Evolutionary conservation across 2,113 vertebrate species (phyloP).

Genomic region (Maccullochella peelii): DNA sequence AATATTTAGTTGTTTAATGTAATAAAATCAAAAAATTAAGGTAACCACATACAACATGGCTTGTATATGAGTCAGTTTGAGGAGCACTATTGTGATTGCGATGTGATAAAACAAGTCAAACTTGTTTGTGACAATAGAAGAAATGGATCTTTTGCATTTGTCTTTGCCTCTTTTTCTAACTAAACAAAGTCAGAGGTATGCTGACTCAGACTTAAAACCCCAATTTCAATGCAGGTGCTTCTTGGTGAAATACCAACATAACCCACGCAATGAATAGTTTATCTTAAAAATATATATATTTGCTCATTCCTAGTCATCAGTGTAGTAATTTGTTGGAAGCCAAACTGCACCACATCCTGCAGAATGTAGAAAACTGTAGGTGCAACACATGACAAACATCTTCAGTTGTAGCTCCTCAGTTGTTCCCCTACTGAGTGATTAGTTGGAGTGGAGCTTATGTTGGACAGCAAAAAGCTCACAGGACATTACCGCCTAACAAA

Average conservation of each 20-base stretch:
- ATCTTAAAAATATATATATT: not conserved
- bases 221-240: not conserved
- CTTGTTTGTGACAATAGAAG: not conserved
- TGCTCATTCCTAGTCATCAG: not conserved
- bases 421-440: constrained; percentile 29
- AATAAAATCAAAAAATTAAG: constrained; percentile 2
- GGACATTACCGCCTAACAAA: constrained; percentile 33
- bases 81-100: not conserved
- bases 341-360: not conserved
- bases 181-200: not conserved
- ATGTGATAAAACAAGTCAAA: not conserved
- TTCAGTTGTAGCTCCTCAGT: constrained; percentile 19
- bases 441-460: constrained; percentile 21
- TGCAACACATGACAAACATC: constrained; percentile 7
- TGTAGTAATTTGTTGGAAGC: not conserved
- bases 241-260: not conserved
- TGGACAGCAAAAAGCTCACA: constrained; percentile 31
- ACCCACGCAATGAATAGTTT: not conserved
- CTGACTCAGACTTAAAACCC: constrained; percentile 1
- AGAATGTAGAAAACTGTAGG: constrained; percentile 4
- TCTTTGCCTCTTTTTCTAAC: not conserved
- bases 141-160: not conserved
- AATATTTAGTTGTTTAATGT: not conserved
- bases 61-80: not conserved
- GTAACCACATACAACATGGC: no score